Evolutionary conservation across 2,113 vertebrate genomes (phyloP), one percentile per base, ranked within the genome.

Genomic region (Labeo rohita): DNA sequence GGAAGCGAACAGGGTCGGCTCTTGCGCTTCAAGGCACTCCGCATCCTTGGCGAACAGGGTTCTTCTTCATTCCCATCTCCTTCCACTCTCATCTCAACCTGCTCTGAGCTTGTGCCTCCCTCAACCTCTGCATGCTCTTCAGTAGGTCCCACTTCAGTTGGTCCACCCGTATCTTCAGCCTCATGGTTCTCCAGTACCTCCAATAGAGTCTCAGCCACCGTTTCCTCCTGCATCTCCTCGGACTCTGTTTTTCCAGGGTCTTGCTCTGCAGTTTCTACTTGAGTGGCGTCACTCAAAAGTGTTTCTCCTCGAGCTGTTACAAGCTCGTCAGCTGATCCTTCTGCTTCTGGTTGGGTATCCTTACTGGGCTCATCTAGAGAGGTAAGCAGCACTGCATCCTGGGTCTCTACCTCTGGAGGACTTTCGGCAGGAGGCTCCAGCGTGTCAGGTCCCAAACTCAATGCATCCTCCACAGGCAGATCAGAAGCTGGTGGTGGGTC

Each of bases 1-100:
- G 98, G 98, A 52, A 99, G 89, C 0, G 98, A 99, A 87, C 97
- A 98, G 0, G 98, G 98, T 16, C 98, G 95, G 84, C 89, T 96
- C 12, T 97, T 97, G 61, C 96, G 95, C 78, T 96, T 96, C 47
- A 89, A 91, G 0, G 90, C 92, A 15, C 89, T 92, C 70, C 94
- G 94, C 45, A 94, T 87, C 0, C 90, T 94, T 49, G 95, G 94
- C 66, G 92, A 75, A 75, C 92, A 93, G 85, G 94, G 85, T 89
- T 91, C 15, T 92, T 87, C 59, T 86, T 84, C 79, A 4, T 88
- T 88, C 7, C 74, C 90, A 28, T 73, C 79, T 72, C 47, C 91
- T 10, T 89, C 90, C 3, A 61, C 76, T 34, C 68, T 79, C n/a
- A 2, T 59, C 13, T 83, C 87, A 47, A 45, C 50, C n/a, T 85